Base-by-base conservation (phyloP, 1,140 invertebrate genomes). In the Cydia amplana region DNA sequence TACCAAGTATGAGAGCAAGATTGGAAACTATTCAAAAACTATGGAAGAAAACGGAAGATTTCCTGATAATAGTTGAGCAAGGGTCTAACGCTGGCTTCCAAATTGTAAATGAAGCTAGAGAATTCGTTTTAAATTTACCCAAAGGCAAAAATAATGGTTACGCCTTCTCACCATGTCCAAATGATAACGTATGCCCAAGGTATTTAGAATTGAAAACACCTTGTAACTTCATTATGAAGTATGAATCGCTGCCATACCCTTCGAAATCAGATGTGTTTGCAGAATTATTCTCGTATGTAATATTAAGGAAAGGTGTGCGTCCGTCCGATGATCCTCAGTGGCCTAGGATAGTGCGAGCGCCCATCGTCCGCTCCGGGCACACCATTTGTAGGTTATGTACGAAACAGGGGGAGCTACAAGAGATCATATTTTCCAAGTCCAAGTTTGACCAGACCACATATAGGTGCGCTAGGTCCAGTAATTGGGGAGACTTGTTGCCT, bases 31-130 rank as follows among this genome's bases (percentile, higher is more conserved):
- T 98, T 76, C 90, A 96, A 20, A 97, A 96, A 84, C 92, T 98
- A 16, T 99, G 98, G 98, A 95, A 95, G 55, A 98, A 97, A 93
- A 98, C 97, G 12, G 93, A 95, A 76, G 94, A 95, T 16, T 97
- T 97, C 87, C 91, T 99, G 79, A 94, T 99, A 46, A 93, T 99
- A 51, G 94, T 98, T 14, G 98, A 99, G 92, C 94, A 96, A 81
- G 98, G 98, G 6, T 96, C 95, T 0, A 96, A 95, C 81, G 94
- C 95, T 60, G 98, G 97, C 7, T 98, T 96, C 83, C 93, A 94
- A 86, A 93, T 96, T 85, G 91, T 97, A 0, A 96, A 95, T 77
- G 97, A 97, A 94, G 96, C 95, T 1, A 92, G 96, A 83, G 95
- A 96, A 82, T 96, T 95, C 85, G 92, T 97, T 74, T 86, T 97